Conservation (phyloP, 1,140 invertebrate species). For the Cyrtorhinus lividipennis region DNA sequence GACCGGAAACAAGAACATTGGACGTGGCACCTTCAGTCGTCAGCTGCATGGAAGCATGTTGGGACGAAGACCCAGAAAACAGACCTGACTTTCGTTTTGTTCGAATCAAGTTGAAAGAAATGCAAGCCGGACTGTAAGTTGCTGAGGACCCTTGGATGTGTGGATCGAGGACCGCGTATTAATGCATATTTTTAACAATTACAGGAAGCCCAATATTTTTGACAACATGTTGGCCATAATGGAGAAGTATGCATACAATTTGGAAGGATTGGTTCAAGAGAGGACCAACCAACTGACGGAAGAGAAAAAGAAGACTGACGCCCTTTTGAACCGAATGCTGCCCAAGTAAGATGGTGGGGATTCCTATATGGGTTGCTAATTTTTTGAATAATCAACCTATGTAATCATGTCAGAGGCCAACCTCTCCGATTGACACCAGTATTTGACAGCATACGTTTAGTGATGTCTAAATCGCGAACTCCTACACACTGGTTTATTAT, state of each 20-base stretch:
- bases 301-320: constrained; percentile 73
- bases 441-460: too few relatives aligned
- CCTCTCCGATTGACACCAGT: too few relatives aligned
- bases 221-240: constrained; percentile 76
- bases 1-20: constrained; percentile 28
- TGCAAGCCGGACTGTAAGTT: constrained; percentile 58
- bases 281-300: constrained; percentile 61
- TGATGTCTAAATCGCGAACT: too few relatives aligned
- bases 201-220: constrained; percentile 66
- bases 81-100: constrained; percentile 54
- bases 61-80: constrained; percentile 56
- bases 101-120: constrained; percentile 52
- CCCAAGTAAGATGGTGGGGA: constrained; percentile 59
- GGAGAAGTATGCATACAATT: constrained; percentile 74
- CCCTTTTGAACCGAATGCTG: constrained; percentile 63
- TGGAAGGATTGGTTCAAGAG: constrained; percentile 66
- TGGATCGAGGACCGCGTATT: too few relatives aligned
- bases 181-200: too few relatives aligned
- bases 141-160: too few relatives aligned
- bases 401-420: too few relatives aligned
- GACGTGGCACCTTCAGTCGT: constrained; percentile 33
- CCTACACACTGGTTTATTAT: too few relatives aligned
- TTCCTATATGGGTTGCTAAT: too few relatives aligned
- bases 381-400: too few relatives aligned
- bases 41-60: constrained; percentile 55